A percentile compares a stretch with the other conserved stretches of the same genome.
These are phyloP conservation scores for Drosophila quinaria DNA, from an alignment of 2,888 invertebrate species.

Conservation along the genomic window DNA sequence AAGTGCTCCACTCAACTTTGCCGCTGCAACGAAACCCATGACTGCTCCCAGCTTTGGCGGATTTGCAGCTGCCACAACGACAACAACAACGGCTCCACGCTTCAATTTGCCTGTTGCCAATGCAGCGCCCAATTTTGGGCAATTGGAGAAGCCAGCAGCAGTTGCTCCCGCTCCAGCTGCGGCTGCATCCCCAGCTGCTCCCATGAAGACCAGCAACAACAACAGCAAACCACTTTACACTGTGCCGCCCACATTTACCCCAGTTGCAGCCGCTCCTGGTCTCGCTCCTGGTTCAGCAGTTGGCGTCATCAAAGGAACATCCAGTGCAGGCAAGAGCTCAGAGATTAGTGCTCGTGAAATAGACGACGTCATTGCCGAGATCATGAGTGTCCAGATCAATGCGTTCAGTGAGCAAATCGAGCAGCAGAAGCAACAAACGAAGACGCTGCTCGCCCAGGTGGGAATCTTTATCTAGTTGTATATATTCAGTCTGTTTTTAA, in stretches of 20 bases:
- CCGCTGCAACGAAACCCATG: constrained; percentile 42
- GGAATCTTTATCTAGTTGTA: background rate
- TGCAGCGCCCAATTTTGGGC: constrained; percentile 2
- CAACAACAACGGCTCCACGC: constrained; percentile 8
- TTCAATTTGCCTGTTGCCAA: constrained; percentile 13
- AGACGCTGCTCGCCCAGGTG: constrained; percentile 84
- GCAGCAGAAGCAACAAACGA: constrained; percentile 87
- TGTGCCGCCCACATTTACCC: constrained; percentile 78
- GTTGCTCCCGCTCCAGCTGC: background rate
- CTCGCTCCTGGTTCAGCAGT: constrained; percentile 21
- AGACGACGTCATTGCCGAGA: constrained; percentile 87
- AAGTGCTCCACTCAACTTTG: constrained; percentile 44
- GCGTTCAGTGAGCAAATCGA: constrained; percentile 89
- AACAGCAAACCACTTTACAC: constrained; percentile 79
- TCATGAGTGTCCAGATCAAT: constrained; percentile 89
- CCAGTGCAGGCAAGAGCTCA: constrained; percentile 5
- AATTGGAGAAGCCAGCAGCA: background rate
- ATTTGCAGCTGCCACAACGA: constrained; percentile 23
- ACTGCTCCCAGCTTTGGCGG: constrained; percentile 48
- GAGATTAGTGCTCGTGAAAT: constrained; percentile 58
- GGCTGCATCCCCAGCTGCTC: background rate
- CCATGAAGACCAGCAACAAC: constrained; percentile 18
- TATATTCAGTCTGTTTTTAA: background rate
- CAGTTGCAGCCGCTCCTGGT: constrained; percentile 48
- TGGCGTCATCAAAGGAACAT: constrained; percentile 15